phyloP scores from a whole-genome alignment of 2,888 invertebrate genomes.

The Macroteleia sp. region DNA sequence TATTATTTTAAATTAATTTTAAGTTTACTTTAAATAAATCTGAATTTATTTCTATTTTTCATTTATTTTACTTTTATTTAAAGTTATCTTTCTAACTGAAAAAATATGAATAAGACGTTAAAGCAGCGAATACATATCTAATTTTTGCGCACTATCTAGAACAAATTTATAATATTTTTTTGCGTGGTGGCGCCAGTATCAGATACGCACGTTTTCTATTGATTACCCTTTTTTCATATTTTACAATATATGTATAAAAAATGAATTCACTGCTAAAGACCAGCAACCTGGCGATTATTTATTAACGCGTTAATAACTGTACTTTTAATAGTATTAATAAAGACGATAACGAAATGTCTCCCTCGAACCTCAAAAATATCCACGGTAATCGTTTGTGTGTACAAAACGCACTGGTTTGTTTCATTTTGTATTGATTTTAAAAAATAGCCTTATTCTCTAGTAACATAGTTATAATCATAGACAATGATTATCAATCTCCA shows the following conservation, averaged over 20 bases:
- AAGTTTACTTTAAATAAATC: too few species aligned
- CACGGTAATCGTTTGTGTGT: conserved; percentile 48
- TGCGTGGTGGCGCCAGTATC: too few species aligned
- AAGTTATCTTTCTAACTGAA: too few species aligned
- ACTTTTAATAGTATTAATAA: conserved; percentile 33
- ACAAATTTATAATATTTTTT: too few species aligned
- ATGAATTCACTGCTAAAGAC: conserved; percentile 61
- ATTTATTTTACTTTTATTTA: too few species aligned
- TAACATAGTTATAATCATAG: conserved; percentile 59
- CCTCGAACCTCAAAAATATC: conserved; percentile 41
- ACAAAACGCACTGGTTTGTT: conserved; percentile 43
- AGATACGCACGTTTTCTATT: too few species aligned
- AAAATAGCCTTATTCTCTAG: conserved; percentile 57
- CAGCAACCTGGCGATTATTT: conserved; percentile 52
- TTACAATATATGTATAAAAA: conserved; percentile 45
- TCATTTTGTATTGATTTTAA: conserved; percentile 35
- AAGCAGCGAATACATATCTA: too few species aligned
- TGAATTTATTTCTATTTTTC: too few species aligned
- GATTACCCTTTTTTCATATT: too few species aligned
- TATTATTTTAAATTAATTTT: too few species aligned
- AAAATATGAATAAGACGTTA: too few species aligned
- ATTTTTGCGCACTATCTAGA: too few species aligned
- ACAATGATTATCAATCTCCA: conserved; percentile 56
- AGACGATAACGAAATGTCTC: conserved; percentile 31
- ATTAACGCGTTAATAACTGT: conserved; percentile 39